phyloP scores from a whole-genome alignment of 2,797 vertebrate genomes.

The Hippocampus kuda region DNA sequence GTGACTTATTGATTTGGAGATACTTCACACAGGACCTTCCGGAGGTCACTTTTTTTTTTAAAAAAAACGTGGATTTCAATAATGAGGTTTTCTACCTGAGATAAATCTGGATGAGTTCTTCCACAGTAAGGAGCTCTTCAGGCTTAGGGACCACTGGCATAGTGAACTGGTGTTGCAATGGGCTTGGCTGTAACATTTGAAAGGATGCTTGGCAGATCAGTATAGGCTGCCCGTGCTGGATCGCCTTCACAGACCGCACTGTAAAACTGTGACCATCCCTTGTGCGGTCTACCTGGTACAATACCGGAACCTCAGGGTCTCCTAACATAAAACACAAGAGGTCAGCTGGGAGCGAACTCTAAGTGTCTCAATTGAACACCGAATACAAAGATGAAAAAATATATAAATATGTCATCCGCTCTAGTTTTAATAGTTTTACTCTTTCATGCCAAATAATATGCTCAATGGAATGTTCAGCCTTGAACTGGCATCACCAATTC shows the following conservation, averaged over 20 bases:
- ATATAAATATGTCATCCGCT: no score
- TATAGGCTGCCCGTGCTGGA: constrained; percentile 84
- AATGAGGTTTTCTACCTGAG: constrained; percentile 47
- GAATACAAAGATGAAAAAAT: no score
- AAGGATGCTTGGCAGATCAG: constrained; percentile 88
- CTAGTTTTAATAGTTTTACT: no score
- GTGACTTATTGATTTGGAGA: background rate
- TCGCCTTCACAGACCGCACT: constrained; percentile 82
- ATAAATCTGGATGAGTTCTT: constrained; percentile 75
- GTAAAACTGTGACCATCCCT: constrained; percentile 84
- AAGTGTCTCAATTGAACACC: no score
- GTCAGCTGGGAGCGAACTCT: background rate
- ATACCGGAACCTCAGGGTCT: constrained; percentile 81
- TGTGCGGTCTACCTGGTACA: constrained; percentile 86
- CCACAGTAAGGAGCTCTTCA: constrained; percentile 72
- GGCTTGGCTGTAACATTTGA: constrained; percentile 77
- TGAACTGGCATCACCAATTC: no score
- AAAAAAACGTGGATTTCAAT: background rate
- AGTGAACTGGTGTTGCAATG: constrained; percentile 79
- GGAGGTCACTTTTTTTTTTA: background rate
- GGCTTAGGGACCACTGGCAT: constrained; percentile 80
- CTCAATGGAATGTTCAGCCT: no score
- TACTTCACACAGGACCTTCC: background rate
- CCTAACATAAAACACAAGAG: constrained; percentile 58
- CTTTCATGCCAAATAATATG: no score